phyloP scores from a whole-genome alignment of 2,888 invertebrate genomes.

The Sinodicranocentrus sp. region DNA sequence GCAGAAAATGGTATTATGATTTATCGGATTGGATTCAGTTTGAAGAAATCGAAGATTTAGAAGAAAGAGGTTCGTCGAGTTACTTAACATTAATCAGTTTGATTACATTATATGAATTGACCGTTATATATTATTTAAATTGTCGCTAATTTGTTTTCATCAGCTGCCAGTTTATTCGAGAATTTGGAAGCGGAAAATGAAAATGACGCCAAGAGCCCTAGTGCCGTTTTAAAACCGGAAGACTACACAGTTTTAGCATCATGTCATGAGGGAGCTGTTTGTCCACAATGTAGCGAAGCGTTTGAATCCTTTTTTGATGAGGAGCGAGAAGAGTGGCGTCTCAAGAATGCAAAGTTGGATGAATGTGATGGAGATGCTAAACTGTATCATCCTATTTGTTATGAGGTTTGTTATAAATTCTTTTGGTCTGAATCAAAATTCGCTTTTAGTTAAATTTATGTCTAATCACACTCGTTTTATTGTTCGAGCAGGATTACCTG shows the following conservation, averaged over 20 bases:
- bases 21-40: conserved; percentile 95
- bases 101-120: background rate
- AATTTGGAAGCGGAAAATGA: conserved; percentile 80
- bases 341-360: conserved; percentile 85
- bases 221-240: conserved; percentile 80
- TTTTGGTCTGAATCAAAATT: background rate
- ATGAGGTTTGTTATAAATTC: conserved; percentile 77
- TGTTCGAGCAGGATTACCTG: conserved; percentile 66
- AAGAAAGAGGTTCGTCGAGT: conserved; percentile 85
- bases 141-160: background rate
- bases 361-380: conserved; percentile 83
- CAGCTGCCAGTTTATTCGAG: conserved; percentile 94
- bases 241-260: conserved; percentile 79
- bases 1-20: conserved; percentile 94
- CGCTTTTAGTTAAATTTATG: background rate
- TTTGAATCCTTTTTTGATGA: conserved; percentile 98
- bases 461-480: background rate
- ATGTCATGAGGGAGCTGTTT: conserved; percentile 83
- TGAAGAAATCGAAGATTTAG: conserved; percentile 94
- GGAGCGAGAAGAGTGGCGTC: conserved; percentile 98
- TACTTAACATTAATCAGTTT: conserved; percentile 5
- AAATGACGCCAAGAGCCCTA: conserved; percentile 78
- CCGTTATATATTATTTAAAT: background rate
- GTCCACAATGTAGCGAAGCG: conserved; percentile 94
- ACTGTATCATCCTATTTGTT: conserved; percentile 93